A percentile compares a stretch with the other conserved stretches of the same genome.
Conservation (phyloP, 1,140 invertebrate species). For the Lepidostoma basale region DNA sequence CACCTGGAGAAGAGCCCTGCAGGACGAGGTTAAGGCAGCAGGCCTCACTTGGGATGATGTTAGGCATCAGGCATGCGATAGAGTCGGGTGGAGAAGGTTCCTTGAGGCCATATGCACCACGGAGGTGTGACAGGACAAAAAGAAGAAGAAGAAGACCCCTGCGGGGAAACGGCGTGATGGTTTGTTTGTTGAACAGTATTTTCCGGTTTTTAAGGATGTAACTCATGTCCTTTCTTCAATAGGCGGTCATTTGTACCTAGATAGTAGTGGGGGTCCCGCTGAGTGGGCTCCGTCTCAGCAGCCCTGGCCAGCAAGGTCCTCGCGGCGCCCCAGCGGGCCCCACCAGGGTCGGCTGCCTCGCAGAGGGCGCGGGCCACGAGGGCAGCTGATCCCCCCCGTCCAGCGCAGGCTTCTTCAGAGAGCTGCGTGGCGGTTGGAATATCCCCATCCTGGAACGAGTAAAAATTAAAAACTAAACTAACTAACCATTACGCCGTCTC, state of each 20-base stretch:
- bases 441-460: slow-evolving; percentile 36
- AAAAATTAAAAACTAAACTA: neutral
- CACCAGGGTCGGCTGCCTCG: slow-evolving; percentile 3
- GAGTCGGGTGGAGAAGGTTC: too few species aligned
- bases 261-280: slow-evolving; percentile 37
- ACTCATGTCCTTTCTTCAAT: too few species aligned
- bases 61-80: too few species aligned
- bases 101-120: too few species aligned
- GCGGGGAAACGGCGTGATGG: too few species aligned
- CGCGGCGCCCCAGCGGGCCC: slow-evolving; percentile 28
- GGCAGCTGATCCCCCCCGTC: slow-evolving; percentile 29
- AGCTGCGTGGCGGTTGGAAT: slow-evolving; percentile 17
- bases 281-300: slow-evolving; percentile 13
- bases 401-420: slow-evolving; percentile 33
- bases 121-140: too few species aligned
- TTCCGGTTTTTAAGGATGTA: neutral
- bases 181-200: too few species aligned
- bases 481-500: too few species aligned
- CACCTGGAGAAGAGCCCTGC: too few species aligned
- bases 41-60: too few species aligned
- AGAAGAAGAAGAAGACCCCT: too few species aligned
- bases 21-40: too few species aligned
- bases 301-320: slow-evolving; percentile 28
- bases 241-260: slow-evolving; percentile 26
- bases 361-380: slow-evolving; percentile 38